phyloP scores from a whole-genome alignment of 2,113 vertebrate genomes.

The Engystomops pustulosus region DNA sequence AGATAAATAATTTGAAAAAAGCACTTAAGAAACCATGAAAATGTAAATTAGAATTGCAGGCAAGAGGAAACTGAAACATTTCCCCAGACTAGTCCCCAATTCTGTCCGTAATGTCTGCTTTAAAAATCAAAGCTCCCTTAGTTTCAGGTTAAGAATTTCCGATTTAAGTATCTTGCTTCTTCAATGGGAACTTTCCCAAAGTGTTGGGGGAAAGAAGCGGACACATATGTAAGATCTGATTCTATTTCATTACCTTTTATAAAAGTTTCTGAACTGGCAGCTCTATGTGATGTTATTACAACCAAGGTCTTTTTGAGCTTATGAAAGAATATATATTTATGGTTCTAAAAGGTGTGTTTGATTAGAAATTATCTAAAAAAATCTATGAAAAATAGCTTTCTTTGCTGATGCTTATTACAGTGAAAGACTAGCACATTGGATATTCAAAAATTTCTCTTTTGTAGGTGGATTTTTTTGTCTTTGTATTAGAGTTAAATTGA shows the following conservation, averaged over 20 bases:
- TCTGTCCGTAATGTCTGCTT: conserved; percentile 72
- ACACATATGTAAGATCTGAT: conserved; percentile 73
- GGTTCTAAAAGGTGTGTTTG: conserved; percentile 79
- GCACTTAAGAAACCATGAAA: conserved; percentile 67
- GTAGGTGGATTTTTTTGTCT: conserved; percentile 79
- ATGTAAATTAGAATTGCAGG: conserved; percentile 70
- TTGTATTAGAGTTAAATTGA: conserved; percentile 73
- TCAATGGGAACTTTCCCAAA: conserved; percentile 74
- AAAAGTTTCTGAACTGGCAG: conserved; percentile 73
- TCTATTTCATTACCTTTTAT: conserved; percentile 79
- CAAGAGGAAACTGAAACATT: conserved; percentile 66
- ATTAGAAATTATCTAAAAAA: conserved; percentile 65
- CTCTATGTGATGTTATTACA: conserved; percentile 83
- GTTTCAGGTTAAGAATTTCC: conserved; percentile 74
- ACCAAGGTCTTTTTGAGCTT: conserved; percentile 71
- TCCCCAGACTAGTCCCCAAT: conserved; percentile 64
- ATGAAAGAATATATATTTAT: conserved; percentile 78
- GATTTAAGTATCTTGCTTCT: conserved; percentile 72
- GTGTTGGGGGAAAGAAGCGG: conserved; percentile 64
- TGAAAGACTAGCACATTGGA: conserved; percentile 72
- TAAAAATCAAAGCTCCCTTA: conserved; percentile 73
- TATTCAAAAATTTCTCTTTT: conserved; percentile 78
- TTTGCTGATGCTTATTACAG: background rate
- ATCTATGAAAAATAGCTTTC: background rate
- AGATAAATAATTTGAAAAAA: conserved; percentile 58